Conservation (phyloP, 2,113 vertebrate species). For the Crotophaga sulcirostris region DNA sequence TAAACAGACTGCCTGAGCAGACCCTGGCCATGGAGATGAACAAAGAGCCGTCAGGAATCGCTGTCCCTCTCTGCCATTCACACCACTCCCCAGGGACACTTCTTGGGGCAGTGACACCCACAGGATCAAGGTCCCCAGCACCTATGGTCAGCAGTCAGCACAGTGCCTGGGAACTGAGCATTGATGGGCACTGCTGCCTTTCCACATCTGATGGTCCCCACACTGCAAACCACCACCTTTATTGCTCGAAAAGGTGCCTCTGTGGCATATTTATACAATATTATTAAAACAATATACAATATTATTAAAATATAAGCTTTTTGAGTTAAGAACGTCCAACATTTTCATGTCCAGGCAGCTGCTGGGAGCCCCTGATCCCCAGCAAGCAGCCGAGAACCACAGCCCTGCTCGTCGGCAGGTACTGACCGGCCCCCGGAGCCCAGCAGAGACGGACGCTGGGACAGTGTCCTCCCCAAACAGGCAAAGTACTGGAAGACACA, state of each 20-base stretch:
- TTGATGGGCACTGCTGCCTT: rapidly evolving
- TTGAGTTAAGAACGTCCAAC: background rate
- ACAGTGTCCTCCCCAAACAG: background rate
- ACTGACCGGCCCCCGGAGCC: background rate
- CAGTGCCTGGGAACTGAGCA: rapidly evolving
- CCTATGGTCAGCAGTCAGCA: rapidly evolving
- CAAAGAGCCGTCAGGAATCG: rapidly evolving
- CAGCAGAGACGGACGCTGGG: rapidly evolving
- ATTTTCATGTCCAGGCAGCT: background rate
- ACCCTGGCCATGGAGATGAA: background rate
- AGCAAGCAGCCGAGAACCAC: background rate
- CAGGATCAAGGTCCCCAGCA: background rate
- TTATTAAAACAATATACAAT: background rate
- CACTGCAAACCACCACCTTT: rapidly evolving
- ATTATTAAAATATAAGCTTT: background rate
- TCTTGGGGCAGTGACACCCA: rapidly evolving
- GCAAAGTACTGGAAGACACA: background rate
- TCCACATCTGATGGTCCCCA: rapidly evolving
- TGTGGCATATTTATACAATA: background rate
- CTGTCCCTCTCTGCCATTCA: background rate
- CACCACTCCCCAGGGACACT: rapidly evolving
- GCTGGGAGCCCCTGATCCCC: background rate
- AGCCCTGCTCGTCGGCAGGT: background rate
- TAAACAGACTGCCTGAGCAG: rapidly evolving
- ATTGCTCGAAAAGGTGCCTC: background rate